These are phyloP conservation scores for Trissolcus brochymenae DNA, from an alignment of 2,888 invertebrate species.

Conservation along the genomic window DNA sequence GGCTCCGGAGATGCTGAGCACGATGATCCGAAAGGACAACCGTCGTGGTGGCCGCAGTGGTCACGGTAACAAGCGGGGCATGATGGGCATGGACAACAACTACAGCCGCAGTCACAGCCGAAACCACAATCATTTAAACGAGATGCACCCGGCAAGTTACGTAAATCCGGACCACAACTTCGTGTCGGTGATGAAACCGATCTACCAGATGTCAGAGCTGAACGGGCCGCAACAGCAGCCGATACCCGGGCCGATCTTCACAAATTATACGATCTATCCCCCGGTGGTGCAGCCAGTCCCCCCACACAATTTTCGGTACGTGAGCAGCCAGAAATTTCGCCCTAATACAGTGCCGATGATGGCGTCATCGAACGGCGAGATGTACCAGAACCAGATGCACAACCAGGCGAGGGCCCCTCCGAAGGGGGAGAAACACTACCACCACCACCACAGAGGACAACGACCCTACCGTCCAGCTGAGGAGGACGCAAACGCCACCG, in stretches of 20 bases:
- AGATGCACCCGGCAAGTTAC: constrained; percentile 64
- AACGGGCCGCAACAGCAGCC: constrained; percentile 62
- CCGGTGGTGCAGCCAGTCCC: constrained; percentile 67
- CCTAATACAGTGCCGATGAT: constrained; percentile 12
- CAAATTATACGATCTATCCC: too few relatives aligned
- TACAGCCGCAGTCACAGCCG: constrained; percentile 60
- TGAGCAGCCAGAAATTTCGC: constrained; percentile 9
- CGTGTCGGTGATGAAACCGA: constrained; percentile 18
- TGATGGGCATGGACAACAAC: constrained; percentile 54
- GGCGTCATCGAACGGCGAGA: constrained; percentile 7
- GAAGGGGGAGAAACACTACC: background rate
- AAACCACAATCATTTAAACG: constrained; percentile 55
- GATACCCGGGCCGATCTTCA: background rate
- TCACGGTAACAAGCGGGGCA: constrained; percentile 64
- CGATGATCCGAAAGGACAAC: constrained; percentile 46
- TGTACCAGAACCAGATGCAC: constrained; percentile 7
- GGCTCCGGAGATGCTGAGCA: constrained; percentile 65
- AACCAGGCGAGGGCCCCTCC: constrained; percentile 17
- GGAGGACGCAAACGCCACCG: background rate
- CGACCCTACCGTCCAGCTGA: background rate
- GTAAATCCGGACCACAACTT: constrained; percentile 61
- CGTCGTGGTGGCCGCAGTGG: constrained; percentile 62
- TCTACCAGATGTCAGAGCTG: constrained; percentile 2
- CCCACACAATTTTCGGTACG: constrained; percentile 64
- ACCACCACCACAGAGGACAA: background rate